Base-by-base conservation (phyloP, 2,888 invertebrate genomes). In the Drosophila multiciliata region DNA sequence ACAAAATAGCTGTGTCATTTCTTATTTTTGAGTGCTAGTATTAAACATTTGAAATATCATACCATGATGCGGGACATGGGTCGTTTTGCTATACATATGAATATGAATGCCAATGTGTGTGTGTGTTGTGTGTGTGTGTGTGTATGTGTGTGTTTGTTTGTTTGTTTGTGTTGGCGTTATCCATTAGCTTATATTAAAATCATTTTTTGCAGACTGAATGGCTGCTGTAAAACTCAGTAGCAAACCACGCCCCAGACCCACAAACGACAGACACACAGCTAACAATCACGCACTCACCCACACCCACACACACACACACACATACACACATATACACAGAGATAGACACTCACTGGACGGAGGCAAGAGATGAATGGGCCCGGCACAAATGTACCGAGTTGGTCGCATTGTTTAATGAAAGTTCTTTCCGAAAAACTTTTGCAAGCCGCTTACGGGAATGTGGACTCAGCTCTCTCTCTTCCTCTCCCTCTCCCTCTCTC, bases 121-220 rank as follows among this genome's bases (percentile, higher is more conserved):
- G 62, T 49, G 35, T 38, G 54, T 2, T 64, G 54, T 62, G 36
- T 42, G 69, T 52, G 48, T 49, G 61, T 57, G 50, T 63, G 63
- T 42, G 60, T 53, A 45, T 77, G 57, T 60, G 52, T 59, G 40
- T 67, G 50, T 57, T 45, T 69, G 57, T 62, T 36, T 65, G 45
- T 70, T 52, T 78, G 73, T 78, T 75, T 87, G 82, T 84, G 82
- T 67, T 84, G 78, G 77, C 75, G 78, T 80, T 90, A 87, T 87
- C 90, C 87, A 87, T 87, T 87, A 87, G 87, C 90, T 89, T 86
- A 88, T 87, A 87, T 87, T 87, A 89, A 87, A 90, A 87, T 89
- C 78, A 84, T 89, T 89, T 82, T 84, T 78, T 78, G 80, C 70
- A 87, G 87, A 87, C 85, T 84, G 85, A 72, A 82, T 82, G 90